Base-by-base conservation (phyloP, 1,140 invertebrate species). In the Mylabris phalerata region DNA sequence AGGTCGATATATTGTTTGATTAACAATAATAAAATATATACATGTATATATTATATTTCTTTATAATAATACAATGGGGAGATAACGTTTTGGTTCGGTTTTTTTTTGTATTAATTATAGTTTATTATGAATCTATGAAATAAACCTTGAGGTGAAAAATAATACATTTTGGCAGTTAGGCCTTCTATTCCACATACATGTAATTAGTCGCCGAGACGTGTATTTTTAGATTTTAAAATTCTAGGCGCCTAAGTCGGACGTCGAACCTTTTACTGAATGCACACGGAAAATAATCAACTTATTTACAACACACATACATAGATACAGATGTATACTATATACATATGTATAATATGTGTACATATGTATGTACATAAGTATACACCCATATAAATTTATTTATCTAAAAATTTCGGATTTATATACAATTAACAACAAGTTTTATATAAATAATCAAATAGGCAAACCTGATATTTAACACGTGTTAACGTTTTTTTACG, bases 171-270 rank as follows among this genome's bases (percentile, higher is more conserved):
- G 67, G 67, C 67, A 63, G 63, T 67, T 69, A 59, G 65, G 61
- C 59, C 67, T 67, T 65, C 64, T 62, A 66, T 67, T 70, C 66
- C 65, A 66, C 67, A 68, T 63, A 63, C 63, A 60, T 61, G 69
- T 68, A 71, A 71, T 71, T 71, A 69, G 65, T 61, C 60, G 68
- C 61, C 68, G 57, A 70, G 70, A 68, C 68, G 62, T 60, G 54
- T 71, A 71, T 71, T 71, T 71, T 69, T 71, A 71, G 68, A 71
- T 61, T 70, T 69, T 70, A 70, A 71, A 71, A 70, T 69, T 68
- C 68, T 69, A 70, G 70, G 68, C 70, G 70, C 70, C 70, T 63
- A 65, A 65, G 68, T 57, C 70, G 70, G 70, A 63, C 70, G 69
- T 71, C 70, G 70, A 71, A 71, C 70, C 55, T 63, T 67, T 65